Evolutionary conservation across 2,113 vertebrate species (phyloP).

Genomic region (Thunnus thynnus): DNA sequence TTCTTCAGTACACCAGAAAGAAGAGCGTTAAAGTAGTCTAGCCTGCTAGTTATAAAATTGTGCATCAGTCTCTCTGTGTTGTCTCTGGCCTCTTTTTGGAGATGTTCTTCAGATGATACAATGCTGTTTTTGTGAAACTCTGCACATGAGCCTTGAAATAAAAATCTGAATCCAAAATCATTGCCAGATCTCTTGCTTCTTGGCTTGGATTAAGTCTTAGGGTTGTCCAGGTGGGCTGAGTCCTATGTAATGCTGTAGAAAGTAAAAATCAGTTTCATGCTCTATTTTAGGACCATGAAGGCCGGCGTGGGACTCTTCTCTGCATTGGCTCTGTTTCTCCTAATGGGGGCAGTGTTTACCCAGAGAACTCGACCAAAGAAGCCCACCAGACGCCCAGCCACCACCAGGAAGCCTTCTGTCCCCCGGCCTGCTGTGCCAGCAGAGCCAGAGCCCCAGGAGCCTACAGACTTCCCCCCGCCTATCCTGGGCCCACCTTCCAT

Average conservation of each 20-base stretch:
- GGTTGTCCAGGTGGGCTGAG: too few species aligned
- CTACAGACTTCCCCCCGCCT: slow-evolving; percentile 93
- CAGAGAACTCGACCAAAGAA: slow-evolving; percentile 77
- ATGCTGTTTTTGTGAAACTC: too few species aligned
- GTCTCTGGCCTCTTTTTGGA: too few species aligned
- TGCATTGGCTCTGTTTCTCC: slow-evolving; percentile 87
- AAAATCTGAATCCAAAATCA: too few species aligned
- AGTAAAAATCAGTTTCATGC: not conserved
- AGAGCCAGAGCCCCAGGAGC: slow-evolving; percentile 87
- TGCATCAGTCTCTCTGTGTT: too few species aligned
- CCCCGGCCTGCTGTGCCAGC: slow-evolving; percentile 63
- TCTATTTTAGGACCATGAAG: slow-evolving; percentile 88
- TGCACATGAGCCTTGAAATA: too few species aligned
- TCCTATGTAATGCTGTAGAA: not conserved
- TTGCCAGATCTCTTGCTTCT: too few species aligned
- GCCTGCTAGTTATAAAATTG: too few species aligned
- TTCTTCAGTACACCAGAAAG: too few species aligned
- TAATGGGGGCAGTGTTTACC: slow-evolving; percentile 81
- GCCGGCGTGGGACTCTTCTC: slow-evolving; percentile 84
- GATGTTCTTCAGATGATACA: too few species aligned
- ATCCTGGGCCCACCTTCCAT: slow-evolving; percentile 90
- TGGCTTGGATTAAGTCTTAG: too few species aligned
- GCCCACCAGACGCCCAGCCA: slow-evolving; percentile 71
- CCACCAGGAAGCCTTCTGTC: slow-evolving; percentile 62
- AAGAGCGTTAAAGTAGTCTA: too few species aligned